A percentile compares a stretch with the other conserved stretches of the same genome.
phyloP scores from a whole-genome alignment of 2,888 invertebrate genomes.

The Andrena bicolor region DNA sequence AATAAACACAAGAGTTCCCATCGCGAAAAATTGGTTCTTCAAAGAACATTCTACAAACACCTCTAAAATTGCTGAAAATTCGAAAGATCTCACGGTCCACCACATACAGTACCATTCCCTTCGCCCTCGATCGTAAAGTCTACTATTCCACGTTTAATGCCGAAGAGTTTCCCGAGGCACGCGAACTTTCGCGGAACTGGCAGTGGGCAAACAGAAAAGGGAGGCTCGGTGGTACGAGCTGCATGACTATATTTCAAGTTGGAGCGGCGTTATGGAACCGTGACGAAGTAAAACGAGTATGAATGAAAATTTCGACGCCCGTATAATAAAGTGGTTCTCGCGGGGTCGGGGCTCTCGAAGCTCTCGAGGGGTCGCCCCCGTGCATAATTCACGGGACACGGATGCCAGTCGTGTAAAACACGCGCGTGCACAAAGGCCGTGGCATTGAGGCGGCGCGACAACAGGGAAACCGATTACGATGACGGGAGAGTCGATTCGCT shows the following conservation, averaged over 20 bases:
- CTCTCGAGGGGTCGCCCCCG: conserved; percentile 61
- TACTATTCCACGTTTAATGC: neutral
- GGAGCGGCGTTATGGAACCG: conserved; percentile 30
- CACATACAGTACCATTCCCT: no score
- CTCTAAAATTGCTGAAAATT: no score
- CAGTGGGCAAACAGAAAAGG: neutral
- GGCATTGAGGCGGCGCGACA: conserved; percentile 40
- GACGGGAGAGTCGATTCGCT: conserved; percentile 43
- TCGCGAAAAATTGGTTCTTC: no score
- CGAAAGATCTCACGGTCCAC: no score
- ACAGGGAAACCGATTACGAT: conserved; percentile 58
- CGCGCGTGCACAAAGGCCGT: conserved; percentile 50
- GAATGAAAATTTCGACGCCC: conserved; percentile 69
- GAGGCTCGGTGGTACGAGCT: neutral
- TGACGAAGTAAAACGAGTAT: conserved; percentile 62
- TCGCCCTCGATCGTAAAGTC: neutral
- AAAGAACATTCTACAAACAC: no score
- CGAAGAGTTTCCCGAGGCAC: neutral
- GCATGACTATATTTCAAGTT: neutral
- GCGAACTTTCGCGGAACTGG: neutral
- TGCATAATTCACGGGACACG: conserved; percentile 73
- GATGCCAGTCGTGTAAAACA: conserved; percentile 70
- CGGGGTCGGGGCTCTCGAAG: conserved; percentile 69
- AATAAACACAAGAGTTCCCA: no score
- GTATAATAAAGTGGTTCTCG: conserved; percentile 68